Evolutionary conservation across 2,888 invertebrate species (phyloP).

Genomic region (Cerastis leucographa): DNA sequence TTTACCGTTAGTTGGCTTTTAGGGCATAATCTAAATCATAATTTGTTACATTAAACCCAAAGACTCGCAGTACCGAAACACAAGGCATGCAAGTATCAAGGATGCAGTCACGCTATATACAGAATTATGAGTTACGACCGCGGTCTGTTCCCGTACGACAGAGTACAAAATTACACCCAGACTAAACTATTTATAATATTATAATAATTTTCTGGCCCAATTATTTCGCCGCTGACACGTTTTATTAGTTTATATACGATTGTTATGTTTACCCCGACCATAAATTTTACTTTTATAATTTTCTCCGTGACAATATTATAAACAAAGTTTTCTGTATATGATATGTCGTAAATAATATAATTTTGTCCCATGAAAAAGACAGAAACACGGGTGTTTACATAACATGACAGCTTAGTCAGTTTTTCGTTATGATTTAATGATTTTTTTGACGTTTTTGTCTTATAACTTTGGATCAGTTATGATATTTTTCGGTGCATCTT

Average conservation of each 20-base stretch:
- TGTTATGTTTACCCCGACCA: conserved; percentile 81
- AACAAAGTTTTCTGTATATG: conserved; percentile 76
- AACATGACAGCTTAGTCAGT: conserved; percentile 70
- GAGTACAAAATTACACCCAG: conserved; percentile 85
- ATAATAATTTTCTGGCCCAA: conserved; percentile 89
- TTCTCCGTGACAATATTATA: conserved; percentile 81
- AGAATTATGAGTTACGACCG: conserved; percentile 87
- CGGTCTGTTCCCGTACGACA: conserved; percentile 84
- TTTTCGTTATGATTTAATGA: conserved; percentile 67
- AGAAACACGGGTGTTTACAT: conserved; percentile 80
- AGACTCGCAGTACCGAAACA: not conserved
- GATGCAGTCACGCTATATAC: conserved; percentile 64
- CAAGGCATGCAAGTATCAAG: conserved; percentile 79
- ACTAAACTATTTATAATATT: conserved; percentile 90
- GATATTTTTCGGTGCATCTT: conserved; percentile 57
- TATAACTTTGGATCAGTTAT: conserved; percentile 66
- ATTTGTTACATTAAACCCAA: not conserved
- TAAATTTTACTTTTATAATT: conserved; percentile 85
- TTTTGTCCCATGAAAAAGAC: conserved; percentile 76
- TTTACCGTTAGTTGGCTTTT: not conserved
- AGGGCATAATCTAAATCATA: not conserved
- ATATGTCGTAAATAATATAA: conserved; percentile 72
- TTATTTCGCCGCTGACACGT: conserved; percentile 88
- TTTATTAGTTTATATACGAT: conserved; percentile 88
- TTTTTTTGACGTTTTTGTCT: conserved; percentile 67